phyloP scores from a whole-genome alignment of 2,113 vertebrate species.

The Syngnathus typhle region DNA sequence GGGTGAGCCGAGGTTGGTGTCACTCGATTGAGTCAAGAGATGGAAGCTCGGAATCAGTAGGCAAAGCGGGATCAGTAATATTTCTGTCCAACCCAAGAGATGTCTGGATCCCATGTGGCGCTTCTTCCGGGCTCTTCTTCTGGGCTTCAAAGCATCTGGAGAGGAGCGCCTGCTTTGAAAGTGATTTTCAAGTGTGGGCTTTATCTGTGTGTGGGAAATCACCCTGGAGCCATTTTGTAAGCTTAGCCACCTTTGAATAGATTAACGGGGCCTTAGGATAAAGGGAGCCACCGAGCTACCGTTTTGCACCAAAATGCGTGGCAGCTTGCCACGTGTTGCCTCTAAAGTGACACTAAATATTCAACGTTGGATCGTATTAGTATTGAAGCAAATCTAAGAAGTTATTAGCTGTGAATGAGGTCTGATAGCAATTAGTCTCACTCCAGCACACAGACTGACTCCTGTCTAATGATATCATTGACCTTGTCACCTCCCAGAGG shows the following conservation, averaged over 20 bases:
- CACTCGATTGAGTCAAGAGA: slow-evolving; percentile 25
- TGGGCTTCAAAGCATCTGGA: slow-evolving; percentile 60
- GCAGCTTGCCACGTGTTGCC: slow-evolving; percentile 18
- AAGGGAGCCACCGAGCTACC: slow-evolving; percentile 48
- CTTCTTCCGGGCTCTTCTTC: slow-evolving; percentile 37
- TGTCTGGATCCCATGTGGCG: slow-evolving; percentile 29
- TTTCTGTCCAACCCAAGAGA: slow-evolving; percentile 32
- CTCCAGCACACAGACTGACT: slow-evolving; percentile 52
- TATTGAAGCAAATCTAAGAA: slow-evolving; percentile 61
- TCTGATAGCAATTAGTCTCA: slow-evolving; percentile 68
- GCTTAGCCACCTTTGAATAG: slow-evolving; percentile 65
- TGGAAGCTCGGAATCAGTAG: slow-evolving; percentile 9
- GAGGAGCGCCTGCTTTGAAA: slow-evolving; percentile 60
- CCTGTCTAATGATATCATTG: slow-evolving; percentile 69
- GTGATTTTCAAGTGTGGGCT: slow-evolving; percentile 60
- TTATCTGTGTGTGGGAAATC: slow-evolving; percentile 66
- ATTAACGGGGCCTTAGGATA: slow-evolving; percentile 57
- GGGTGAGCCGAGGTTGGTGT: slow-evolving; percentile 33
- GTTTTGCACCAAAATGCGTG: slow-evolving; percentile 36
- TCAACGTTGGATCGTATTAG: slow-evolving; percentile 53
- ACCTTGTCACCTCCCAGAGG: slow-evolving; percentile 66
- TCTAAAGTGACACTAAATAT: slow-evolving; percentile 43
- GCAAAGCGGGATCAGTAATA: slow-evolving; percentile 21
- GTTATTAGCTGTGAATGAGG: slow-evolving; percentile 66
- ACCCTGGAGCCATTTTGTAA: slow-evolving; percentile 62